Evolutionary conservation across 2,888 invertebrate species (phyloP), one percentile per base, ranked within the genome.

Genomic region (Orthonevra nobilis): DNA sequence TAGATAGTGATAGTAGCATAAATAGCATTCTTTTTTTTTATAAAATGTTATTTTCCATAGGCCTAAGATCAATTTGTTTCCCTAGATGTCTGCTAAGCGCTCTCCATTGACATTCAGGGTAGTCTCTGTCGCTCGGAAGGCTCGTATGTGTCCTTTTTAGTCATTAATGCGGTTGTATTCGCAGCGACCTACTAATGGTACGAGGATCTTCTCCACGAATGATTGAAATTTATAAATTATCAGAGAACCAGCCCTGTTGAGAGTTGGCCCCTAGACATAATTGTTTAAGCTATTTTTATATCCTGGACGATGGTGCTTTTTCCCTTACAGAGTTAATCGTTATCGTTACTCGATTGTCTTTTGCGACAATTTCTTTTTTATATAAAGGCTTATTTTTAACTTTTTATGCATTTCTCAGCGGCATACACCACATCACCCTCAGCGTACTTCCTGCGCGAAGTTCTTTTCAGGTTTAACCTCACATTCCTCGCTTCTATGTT

Each of bases 41-140:
- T n/a, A n/a, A n/a, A 0, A 2, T 30, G 7, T 30, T 30, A n/a
- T 7, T 30, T 30, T 30, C n/a, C 9, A 2, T n/a, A 3, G 7
- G 7, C 30, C 30, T 3, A 30, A 3, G 3, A n/a, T 0, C 3
- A 2, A n/a, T 1, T n/a, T n/a, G 1, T 0, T 20, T 44, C 20
- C 3, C n/a, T 40, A 20, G 10, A 44, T 23, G 23, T 12, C 30
- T 7, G 17, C 7, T 48, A 17, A 30, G 48, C 17, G 10, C 17
- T 48, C 48, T 48, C 10, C 10, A 48, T 32, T 34, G 34, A 34
- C 19, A 34, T 50, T 50, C 34, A 12, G 32, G 32, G 50, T 34
- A 34, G 50, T 19, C 50, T 20, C 50, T 6, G 2, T 20, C 12
- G 50, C 6, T 34, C 34, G 50, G 50, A 34, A 20, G 32, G 32